phyloP scores from a whole-genome alignment of 1,140 invertebrate genomes.

The Drosophila yakuba region DNA sequence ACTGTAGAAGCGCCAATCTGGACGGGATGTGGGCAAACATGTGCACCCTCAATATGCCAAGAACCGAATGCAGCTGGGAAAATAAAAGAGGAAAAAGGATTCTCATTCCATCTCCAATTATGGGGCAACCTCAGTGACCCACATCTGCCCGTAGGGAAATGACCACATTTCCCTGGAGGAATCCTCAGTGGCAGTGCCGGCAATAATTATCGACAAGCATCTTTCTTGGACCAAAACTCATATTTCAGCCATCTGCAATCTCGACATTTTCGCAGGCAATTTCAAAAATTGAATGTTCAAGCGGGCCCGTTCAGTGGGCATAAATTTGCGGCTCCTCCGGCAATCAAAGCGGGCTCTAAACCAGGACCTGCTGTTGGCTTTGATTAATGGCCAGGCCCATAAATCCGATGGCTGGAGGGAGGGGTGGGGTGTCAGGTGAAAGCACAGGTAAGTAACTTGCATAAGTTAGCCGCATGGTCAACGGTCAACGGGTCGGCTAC shows the following conservation, averaged over 20 bases:
- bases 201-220: conserved; percentile 29
- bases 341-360: conserved; percentile 37
- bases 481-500: conserved; percentile 46
- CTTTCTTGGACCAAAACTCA: conserved; percentile 15
- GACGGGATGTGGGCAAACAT: conserved; percentile 14
- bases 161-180: neutral
- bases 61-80: conserved; percentile 30
- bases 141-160: no score
- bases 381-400: conserved; percentile 58
- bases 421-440: neutral
- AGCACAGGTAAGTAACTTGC: conserved; percentile 57
- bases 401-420: conserved; percentile 10
- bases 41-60: conserved; percentile 38
- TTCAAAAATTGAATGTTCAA: conserved; percentile 50
- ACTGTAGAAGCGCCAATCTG: neutral
- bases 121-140: no score
- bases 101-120: neutral
- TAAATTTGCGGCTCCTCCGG: conserved; percentile 28
- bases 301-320: conserved; percentile 20
- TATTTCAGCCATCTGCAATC: conserved; percentile 47
- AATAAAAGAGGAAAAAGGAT: conserved; percentile 12
- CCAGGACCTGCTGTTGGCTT: conserved; percentile 37
- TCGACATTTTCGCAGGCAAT: conserved; percentile 50
- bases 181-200: neutral
- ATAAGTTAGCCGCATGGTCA: conserved; percentile 38